Evolutionary conservation across 2,888 invertebrate species (phyloP), one percentile per base, ranked within the genome.

Genomic region (Polylopha cassiicola): DNA sequence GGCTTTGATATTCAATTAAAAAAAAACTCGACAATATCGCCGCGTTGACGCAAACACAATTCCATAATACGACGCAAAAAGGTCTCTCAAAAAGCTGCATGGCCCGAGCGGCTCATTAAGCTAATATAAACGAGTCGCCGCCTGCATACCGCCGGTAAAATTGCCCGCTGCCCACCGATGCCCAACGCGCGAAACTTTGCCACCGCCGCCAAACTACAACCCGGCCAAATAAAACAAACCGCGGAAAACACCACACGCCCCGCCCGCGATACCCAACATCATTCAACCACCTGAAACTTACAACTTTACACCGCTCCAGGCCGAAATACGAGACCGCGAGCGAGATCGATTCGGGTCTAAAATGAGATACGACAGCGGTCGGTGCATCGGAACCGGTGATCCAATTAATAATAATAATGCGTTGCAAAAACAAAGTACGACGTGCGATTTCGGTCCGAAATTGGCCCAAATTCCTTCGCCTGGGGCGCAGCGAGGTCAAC

Each of bases 341-440:
- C 69, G 72, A 55, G 68, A 46, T 52, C 63, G 53, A 44, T 38
- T 57, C 48, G 55, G 57, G 52, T 49, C 50, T 56, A 50, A 43
- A 39, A 39, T 38, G 31, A 38, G 32, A 37, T 29, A 28, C 31
- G n/a, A 63, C 71, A 46, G 13, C 13, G 11, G n/a, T n/a, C 5
- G 24, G 15, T 20, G 33, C 38, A 43, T 43, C 37, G 37, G 60
- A 63, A 68, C 60, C 65, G 52, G 62, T 78, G 82, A 75, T 81
- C 81, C 82, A 84, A 81, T 82, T 82, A 84, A 81, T 82, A 84
- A 78, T 77, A 78, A 73, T 60, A 70, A 57, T 55, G 57, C 57
- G 48, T 10, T 43, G 70, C 67, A 80, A 81, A 81, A 82, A 77
- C 76, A 73, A 74, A 60, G 72, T 69, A 65, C 73, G 65, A 73